Evolutionary conservation across 2,888 invertebrate genomes (phyloP).

Genomic region (Cryptus viduatorius): DNA sequence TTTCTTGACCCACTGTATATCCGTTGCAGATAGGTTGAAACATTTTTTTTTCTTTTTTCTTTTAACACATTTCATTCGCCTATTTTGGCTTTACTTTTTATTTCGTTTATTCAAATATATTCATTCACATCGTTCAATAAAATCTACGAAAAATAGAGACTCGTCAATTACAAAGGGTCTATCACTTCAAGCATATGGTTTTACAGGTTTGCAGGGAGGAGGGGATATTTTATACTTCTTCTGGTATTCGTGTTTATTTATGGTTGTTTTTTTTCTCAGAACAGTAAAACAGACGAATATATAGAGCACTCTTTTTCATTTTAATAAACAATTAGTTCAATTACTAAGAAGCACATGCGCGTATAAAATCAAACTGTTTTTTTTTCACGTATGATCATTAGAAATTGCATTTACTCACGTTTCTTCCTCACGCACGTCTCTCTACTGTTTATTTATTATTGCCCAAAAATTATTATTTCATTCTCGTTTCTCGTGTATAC

Average conservation of each 20-base stretch:
- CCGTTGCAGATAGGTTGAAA: slow-evolving; percentile 56
- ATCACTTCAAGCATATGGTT: slow-evolving; percentile 57
- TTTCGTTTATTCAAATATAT: slow-evolving; percentile 11
- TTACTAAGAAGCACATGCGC: slow-evolving; percentile 50
- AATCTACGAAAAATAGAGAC: slow-evolving; percentile 68
- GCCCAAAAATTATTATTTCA: slow-evolving; percentile 64
- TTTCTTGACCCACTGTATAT: slow-evolving; percentile 67
- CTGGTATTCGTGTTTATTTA: slow-evolving; percentile 37
- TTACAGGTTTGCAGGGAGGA: slow-evolving; percentile 2
- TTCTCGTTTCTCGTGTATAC: slow-evolving; percentile 60
- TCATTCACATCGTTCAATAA: slow-evolving; percentile 58
- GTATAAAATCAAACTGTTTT: slow-evolving; percentile 57
- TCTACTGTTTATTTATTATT: slow-evolving; percentile 62
- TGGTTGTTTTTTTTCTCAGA: slow-evolving; percentile 14
- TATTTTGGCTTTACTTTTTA: slow-evolving; percentile 29
- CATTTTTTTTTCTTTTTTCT: slow-evolving; percentile 43
- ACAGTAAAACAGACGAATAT: background rate
- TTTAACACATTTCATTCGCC: slow-evolving; percentile 31
- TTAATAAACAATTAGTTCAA: slow-evolving; percentile 25
- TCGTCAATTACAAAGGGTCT: slow-evolving; percentile 56
- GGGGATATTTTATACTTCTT: slow-evolving; percentile 22
- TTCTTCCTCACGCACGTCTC: slow-evolving; percentile 42
- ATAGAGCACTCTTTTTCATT: slow-evolving; percentile 9
- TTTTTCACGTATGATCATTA: slow-evolving; percentile 48
- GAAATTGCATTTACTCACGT: slow-evolving; percentile 55